These are phyloP conservation scores for Sturmia bella DNA, from an alignment of 2,888 invertebrate species.

Conservation along the genomic window DNA sequence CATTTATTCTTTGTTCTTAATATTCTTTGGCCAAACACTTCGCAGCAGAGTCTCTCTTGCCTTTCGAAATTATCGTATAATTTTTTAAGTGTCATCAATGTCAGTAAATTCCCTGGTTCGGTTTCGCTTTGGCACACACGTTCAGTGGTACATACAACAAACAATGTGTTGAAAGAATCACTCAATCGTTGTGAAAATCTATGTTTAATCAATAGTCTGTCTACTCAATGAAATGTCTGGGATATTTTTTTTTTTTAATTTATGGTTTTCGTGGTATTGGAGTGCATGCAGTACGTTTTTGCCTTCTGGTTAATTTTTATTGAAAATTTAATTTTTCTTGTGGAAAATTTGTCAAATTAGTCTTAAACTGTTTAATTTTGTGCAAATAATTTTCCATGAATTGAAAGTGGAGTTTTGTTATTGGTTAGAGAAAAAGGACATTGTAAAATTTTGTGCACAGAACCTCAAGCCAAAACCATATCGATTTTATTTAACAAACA, in stretches of 20 bases:
- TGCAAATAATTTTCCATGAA: not conserved
- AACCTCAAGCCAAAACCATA: too few species aligned
- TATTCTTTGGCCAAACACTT: constrained; percentile 1
- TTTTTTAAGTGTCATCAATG: constrained; percentile 57
- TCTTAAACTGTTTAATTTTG: not conserved
- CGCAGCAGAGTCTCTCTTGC: not conserved
- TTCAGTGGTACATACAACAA: not conserved
- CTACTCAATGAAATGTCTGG: constrained; percentile 40
- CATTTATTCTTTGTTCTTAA: constrained; percentile 19
- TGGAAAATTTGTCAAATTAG: not conserved
- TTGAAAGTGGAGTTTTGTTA: too few species aligned
- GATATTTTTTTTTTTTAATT: not conserved
- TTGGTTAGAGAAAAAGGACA: too few species aligned
- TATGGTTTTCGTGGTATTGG: constrained; percentile 9
- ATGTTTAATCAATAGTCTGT: constrained; percentile 60
- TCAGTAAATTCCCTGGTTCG: constrained; percentile 47
- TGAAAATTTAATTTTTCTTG: constrained; percentile 24
- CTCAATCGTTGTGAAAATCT: constrained; percentile 61
- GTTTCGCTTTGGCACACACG: constrained; percentile 49
- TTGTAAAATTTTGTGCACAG: too few species aligned
- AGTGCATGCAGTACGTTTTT: not conserved
- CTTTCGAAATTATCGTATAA: constrained; percentile 42
- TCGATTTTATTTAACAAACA: too few species aligned
- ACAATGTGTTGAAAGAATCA: constrained; percentile 53
- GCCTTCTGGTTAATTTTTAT: constrained; percentile 1